phyloP scores from a whole-genome alignment of 2,888 invertebrate species.

The Temnothorax ravouxi region DNA sequence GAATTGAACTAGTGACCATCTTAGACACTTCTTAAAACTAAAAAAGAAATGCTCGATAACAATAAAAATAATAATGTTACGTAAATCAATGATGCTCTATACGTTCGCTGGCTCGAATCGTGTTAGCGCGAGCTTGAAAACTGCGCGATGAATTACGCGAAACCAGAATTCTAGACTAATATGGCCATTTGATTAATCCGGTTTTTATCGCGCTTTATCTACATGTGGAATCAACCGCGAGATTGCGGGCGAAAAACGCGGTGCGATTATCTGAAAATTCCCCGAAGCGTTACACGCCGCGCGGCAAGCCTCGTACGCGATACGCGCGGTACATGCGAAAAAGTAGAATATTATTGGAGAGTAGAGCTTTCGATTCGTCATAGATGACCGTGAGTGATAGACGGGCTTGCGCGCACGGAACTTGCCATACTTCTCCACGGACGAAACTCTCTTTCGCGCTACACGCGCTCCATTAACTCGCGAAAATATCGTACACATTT shows the following conservation, averaged over 20 bases:
- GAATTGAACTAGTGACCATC: neutral
- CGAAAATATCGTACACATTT: constrained; percentile 44
- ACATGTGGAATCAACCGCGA: constrained; percentile 50
- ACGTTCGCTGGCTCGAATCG: constrained; percentile 5
- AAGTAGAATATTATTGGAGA: constrained; percentile 56
- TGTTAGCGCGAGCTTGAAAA: constrained; percentile 19
- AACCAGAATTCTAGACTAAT: constrained; percentile 53
- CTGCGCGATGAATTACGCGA: constrained; percentile 25
- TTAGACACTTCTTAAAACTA: neutral
- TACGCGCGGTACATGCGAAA: constrained; percentile 43
- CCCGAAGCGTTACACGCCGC: constrained; percentile 51
- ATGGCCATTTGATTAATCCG: constrained; percentile 54
- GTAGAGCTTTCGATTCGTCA: constrained; percentile 53
- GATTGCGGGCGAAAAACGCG: constrained; percentile 54
- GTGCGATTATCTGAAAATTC: constrained; percentile 57
- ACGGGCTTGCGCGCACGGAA: constrained; percentile 45
- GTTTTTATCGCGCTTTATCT: constrained; percentile 56
- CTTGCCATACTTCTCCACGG: constrained; percentile 38
- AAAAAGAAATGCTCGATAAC: neutral
- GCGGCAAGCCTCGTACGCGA: constrained; percentile 43
- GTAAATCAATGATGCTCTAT: neutral
- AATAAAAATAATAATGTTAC: neutral
- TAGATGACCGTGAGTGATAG: constrained; percentile 57
- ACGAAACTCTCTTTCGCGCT: constrained; percentile 35
- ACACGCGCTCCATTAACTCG: constrained; percentile 43